Evolutionary conservation across 2,888 invertebrate species (phyloP), one percentile per base, ranked within the genome.

Genomic region (Choreutis nemorana): DNA sequence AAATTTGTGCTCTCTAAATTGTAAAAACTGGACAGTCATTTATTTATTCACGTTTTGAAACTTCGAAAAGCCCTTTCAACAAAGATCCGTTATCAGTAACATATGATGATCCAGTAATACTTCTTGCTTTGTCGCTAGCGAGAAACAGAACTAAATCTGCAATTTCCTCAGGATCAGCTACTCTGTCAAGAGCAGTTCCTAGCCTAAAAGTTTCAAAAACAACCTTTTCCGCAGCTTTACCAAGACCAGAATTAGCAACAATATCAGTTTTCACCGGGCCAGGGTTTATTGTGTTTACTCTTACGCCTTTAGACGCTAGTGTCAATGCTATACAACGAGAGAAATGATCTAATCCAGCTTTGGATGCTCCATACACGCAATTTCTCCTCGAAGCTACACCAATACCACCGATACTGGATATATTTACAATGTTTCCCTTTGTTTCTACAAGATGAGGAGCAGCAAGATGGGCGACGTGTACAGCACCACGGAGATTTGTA

Each of bases 291-390:
- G 81, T 70, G 53, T 88, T 88, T 1, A 87, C 87, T 21, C 87
- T 60, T 2, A 87, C 82, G 13, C 42, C 62, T 43, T 78, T 71
- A 1, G 53, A 38, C 36, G 81, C 81, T 15, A 83, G 53, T 44
- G 83, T 88, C 29, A 90, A 55, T n/a, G 89, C 89, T n/a, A 82
- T 58, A 48, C 86, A 85, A 41, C 82, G 67, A 1, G 89, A 89
- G 37, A 90, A 80, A 46, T 89, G 89, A 59, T 90, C 89, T 9
- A 89, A 45, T 4, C 87, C 87, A 13, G 86, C 70, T 61, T 90
- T 90, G 20, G 86, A 85, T 80, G 88, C 84, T 34, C 71, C 70
- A 51, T 90, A 90, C 4, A 50, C 28, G 23, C 41, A 46, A 18
- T 28, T 3, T n/a, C 13, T 8, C 5, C 27, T 25, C 3, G 35